These are phyloP conservation scores for Bombus turneri DNA, from an alignment of 1,140 invertebrate species.

Conservation along the genomic window DNA sequence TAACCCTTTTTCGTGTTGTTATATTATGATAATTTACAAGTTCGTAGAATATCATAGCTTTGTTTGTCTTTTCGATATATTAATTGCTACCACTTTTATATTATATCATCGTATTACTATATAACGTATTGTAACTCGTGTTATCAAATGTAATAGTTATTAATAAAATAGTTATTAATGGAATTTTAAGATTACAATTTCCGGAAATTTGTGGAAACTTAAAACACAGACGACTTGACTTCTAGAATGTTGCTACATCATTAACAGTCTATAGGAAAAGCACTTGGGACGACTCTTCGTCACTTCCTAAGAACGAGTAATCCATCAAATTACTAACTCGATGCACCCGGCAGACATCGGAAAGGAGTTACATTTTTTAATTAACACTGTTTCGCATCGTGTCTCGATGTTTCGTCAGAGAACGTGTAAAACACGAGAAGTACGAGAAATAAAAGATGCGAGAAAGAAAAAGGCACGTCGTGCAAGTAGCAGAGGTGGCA, in stretches of 20 bases:
- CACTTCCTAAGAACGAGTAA: background rate
- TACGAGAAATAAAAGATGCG: background rate
- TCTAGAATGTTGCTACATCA: background rate
- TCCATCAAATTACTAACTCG: slow-evolving; percentile 15
- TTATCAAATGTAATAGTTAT: background rate
- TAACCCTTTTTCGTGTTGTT: no score
- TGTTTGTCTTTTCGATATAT: no score
- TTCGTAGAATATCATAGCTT: no score
- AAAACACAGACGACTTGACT: background rate
- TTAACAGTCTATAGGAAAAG: background rate
- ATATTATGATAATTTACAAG: no score
- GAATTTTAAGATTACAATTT: background rate
- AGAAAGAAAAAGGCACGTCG: background rate
- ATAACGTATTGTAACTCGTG: no score
- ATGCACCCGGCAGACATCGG: background rate
- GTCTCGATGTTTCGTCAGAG: background rate
- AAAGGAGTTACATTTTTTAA: slow-evolving; percentile 6
- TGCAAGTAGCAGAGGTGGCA: no score
- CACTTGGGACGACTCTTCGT: background rate
- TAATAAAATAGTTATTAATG: background rate
- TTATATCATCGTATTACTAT: no score
- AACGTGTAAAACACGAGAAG: no score
- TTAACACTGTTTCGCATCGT: background rate
- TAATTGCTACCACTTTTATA: no score
- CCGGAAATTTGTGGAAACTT: background rate